Conservation (phyloP, 2,113 vertebrate genomes). For the Leptosomus discolor region DNA sequence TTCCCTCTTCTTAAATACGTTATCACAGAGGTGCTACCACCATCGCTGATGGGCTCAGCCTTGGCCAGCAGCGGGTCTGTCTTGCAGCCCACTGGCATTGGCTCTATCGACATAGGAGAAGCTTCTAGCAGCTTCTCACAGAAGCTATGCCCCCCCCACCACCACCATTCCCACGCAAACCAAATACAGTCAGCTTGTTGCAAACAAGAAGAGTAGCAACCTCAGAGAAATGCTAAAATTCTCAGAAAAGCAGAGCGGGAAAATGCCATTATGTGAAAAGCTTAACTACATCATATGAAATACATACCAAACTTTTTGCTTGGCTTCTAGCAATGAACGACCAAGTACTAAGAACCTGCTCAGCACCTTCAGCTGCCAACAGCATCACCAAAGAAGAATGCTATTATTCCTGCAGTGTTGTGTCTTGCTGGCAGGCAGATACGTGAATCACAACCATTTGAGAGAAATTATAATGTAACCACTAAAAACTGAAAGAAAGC, state of each 20-base stretch:
- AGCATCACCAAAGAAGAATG: not conserved
- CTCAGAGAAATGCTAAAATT: not conserved
- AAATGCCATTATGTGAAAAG: not conserved
- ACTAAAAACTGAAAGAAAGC: conserved; percentile 2
- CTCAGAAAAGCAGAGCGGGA: not conserved
- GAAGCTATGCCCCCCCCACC: too few relatives aligned
- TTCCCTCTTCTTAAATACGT: not conserved
- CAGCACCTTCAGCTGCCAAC: not conserved
- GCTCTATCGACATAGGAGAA: not conserved
- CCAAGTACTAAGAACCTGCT: not conserved
- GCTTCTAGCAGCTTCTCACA: not conserved
- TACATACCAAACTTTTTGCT: not conserved
- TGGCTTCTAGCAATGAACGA: not conserved
- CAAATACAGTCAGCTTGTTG: not conserved
- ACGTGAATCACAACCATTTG: not conserved
- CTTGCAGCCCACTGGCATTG: too few relatives aligned
- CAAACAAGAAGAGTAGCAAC: not conserved
- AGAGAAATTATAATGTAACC: not conserved
- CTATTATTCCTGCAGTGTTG: not conserved
- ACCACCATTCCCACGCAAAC: not conserved
- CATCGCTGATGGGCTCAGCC: not conserved
- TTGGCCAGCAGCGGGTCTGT: not conserved
- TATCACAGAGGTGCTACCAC: not conserved
- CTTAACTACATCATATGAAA: not conserved
- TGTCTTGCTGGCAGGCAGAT: not conserved